A percentile compares a stretch with the other conserved stretches of the same genome.
Conservation (phyloP, 2,888 invertebrate species). For the Eudasyphora cyanicolor region DNA sequence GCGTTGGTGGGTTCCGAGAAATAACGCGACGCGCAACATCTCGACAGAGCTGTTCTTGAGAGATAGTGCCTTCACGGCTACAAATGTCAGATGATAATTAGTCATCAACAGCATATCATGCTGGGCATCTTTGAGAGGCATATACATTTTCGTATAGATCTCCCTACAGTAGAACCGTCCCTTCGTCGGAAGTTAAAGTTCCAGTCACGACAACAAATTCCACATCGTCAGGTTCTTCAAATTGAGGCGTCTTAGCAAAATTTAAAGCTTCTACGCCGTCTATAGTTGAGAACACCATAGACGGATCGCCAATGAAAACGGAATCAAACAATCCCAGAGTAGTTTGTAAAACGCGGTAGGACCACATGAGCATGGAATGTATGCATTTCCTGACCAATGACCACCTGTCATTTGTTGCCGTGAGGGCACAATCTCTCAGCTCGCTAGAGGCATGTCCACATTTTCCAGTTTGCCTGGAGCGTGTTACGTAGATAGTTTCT, state of each 20-base stretch:
- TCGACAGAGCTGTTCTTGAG: no score
- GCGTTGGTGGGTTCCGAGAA: no score
- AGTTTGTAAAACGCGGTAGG: slow-evolving; percentile 74
- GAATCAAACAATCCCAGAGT: slow-evolving; percentile 62
- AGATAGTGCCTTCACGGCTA: no score
- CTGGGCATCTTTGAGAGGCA: slow-evolving; percentile 80
- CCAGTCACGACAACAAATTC: slow-evolving; percentile 85
- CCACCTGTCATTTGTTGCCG: no score
- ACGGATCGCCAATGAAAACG: slow-evolving; percentile 71
- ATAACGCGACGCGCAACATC: no score
- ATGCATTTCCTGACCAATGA: slow-evolving; percentile 86
- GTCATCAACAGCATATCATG: no score
- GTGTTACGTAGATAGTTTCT: slow-evolving; percentile 86
- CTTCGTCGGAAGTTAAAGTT: slow-evolving; percentile 83
- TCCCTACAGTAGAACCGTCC: slow-evolving; percentile 82
- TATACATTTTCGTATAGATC: slow-evolving; percentile 82
- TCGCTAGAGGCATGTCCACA: slow-evolving; percentile 83
- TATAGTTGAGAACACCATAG: slow-evolving; percentile 80
- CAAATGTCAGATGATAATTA: no score
- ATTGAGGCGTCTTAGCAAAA: slow-evolving; percentile 83
- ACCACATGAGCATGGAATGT: slow-evolving; percentile 82
- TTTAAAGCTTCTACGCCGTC: slow-evolving; percentile 86
- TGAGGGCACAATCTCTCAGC: no score
- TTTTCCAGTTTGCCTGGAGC: slow-evolving; percentile 81
- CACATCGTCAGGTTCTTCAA: slow-evolving; percentile 83